These are phyloP conservation scores for Grammomys dolichurus DNA, from an alignment of 2,113 vertebrate species.

Conservation along the genomic window DNA sequence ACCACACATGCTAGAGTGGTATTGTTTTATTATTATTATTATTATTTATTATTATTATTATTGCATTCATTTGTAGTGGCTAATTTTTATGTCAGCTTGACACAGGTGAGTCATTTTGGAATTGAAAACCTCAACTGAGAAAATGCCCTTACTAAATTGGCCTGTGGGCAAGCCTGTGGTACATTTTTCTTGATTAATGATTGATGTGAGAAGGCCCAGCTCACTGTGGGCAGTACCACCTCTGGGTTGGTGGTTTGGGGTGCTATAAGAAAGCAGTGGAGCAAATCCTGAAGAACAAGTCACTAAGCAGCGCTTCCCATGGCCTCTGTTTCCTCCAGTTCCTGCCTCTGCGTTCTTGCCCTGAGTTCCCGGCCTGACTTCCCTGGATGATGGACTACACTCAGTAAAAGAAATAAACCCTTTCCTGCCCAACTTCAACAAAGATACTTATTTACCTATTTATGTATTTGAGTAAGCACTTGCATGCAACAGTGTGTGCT, in stretches of 20 bases:
- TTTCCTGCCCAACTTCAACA: not conserved
- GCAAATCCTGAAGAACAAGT: not conserved
- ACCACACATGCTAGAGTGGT: not conserved
- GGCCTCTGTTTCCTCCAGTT: not conserved
- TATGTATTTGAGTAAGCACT: no score
- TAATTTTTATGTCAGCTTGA: not conserved
- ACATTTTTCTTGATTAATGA: not conserved
- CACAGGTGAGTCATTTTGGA: not conserved
- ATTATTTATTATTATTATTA: no score
- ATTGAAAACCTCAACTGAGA: not conserved
- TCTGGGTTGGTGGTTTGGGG: not conserved
- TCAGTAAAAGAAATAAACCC: not conserved
- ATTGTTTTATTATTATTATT: not conserved
- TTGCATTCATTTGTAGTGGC: not conserved
- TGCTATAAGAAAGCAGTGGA: not conserved
- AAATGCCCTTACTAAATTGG: not conserved
- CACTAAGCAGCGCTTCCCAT: not conserved
- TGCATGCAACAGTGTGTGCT: no score
- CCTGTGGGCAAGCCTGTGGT: not conserved
- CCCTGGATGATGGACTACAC: not conserved
- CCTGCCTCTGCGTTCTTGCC: not conserved
- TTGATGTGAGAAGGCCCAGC: no score
- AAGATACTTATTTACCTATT: no score
- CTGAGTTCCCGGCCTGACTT: not conserved
- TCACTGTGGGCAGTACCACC: not conserved